Percentiles rank a stretch among this genome's conserved stretches.
phyloP scores from a whole-genome alignment of 2,888 invertebrate species.

The Opisthograptis luteolata region DNA sequence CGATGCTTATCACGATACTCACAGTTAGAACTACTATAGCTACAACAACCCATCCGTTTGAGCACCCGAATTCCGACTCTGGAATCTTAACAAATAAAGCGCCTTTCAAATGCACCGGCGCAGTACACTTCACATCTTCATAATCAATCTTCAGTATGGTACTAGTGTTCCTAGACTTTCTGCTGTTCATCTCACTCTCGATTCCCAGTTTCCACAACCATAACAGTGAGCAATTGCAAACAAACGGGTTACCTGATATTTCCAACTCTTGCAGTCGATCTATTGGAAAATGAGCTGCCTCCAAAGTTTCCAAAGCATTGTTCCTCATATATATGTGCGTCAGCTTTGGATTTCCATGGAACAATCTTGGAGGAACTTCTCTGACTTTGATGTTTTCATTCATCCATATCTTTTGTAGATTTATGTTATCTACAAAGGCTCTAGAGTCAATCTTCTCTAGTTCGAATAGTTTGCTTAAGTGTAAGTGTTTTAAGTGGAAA shows the following conservation, averaged over 20 bases:
- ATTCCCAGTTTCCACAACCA: constrained; percentile 92
- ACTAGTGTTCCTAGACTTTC: constrained; percentile 66
- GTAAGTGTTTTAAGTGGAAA: constrained; percentile 90
- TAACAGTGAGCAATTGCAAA: constrained; percentile 93
- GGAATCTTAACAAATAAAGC: constrained; percentile 83
- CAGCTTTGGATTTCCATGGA: constrained; percentile 92
- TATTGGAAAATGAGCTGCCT: constrained; percentile 92
- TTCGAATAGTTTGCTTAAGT: constrained; percentile 87
- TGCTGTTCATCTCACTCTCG: constrained; percentile 70
- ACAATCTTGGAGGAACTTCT: constrained; percentile 91
- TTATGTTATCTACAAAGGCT: constrained; percentile 93
- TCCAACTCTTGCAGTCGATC: constrained; percentile 90
- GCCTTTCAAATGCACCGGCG: constrained; percentile 82
- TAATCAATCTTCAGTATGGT: constrained; percentile 81
- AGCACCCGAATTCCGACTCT: constrained; percentile 86
- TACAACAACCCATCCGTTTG: constrained; percentile 85
- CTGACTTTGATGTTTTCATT: constrained; percentile 90
- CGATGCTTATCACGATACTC: constrained; percentile 81
- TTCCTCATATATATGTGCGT: constrained; percentile 90
- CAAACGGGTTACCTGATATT: constrained; percentile 92
- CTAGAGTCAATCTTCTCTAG: constrained; percentile 89
- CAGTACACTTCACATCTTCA: constrained; percentile 83
- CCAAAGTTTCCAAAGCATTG: constrained; percentile 89
- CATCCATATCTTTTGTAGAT: constrained; percentile 90
- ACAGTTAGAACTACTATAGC: constrained; percentile 80